phyloP scores from a whole-genome alignment of 2,113 vertebrate genomes.

The Marmota flaviventris region DNA sequence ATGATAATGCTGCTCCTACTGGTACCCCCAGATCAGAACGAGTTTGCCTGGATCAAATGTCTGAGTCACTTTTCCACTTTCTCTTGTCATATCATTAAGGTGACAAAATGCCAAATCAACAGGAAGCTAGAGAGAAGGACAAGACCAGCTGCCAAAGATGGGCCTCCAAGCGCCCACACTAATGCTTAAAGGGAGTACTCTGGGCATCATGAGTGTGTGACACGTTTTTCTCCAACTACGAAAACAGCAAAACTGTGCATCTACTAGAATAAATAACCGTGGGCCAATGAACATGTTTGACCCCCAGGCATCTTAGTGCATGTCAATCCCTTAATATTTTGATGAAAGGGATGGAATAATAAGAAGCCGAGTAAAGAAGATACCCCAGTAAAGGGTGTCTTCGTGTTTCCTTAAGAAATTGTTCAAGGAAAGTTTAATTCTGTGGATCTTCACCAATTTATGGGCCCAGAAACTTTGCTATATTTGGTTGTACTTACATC shows the following conservation, averaged over 20 bases:
- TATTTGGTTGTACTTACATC: not conserved
- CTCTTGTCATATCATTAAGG: constrained; percentile 77
- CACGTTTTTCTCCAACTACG: not conserved
- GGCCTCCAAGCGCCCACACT: not conserved
- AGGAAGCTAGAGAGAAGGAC: constrained; percentile 80
- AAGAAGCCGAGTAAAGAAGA: constrained; percentile 5
- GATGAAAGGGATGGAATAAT: not conserved
- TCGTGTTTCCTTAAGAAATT: constrained; percentile 39
- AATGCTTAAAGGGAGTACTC: not conserved
- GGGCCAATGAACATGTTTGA: not conserved
- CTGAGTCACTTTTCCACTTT: constrained; percentile 77
- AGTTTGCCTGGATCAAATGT: constrained; percentile 53
- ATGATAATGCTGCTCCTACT: constrained; percentile 69
- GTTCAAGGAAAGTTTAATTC: not conserved
- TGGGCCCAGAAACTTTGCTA: not conserved
- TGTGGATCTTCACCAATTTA: not conserved
- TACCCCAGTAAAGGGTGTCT: not conserved
- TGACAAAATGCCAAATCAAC: constrained; percentile 78
- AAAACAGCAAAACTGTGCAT: not conserved
- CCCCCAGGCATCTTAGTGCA: not conserved
- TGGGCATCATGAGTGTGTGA: not conserved
- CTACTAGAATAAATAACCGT: not conserved
- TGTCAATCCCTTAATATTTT: constrained; percentile 22
- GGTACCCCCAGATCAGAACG: not conserved
- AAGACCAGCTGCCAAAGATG: constrained; percentile 62